Conservation (phyloP, 2,113 vertebrate genomes). For the Dicerorhinus sumatrensis region DNA sequence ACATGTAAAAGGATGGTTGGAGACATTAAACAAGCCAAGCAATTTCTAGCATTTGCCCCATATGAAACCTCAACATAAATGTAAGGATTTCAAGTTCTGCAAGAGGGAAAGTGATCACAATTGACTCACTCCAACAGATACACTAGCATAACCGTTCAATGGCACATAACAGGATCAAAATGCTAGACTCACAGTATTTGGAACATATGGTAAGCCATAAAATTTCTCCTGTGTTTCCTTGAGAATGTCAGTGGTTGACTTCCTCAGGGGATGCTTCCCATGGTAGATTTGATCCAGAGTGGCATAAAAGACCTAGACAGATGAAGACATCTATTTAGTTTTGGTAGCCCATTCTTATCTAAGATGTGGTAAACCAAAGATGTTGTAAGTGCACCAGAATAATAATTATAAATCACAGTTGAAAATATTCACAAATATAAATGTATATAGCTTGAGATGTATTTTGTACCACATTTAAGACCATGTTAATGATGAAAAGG, state of each 20-base stretch:
- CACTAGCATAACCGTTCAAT: neutral
- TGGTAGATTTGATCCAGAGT: constrained; percentile 98
- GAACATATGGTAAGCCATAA: constrained; percentile 94
- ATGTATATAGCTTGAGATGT: neutral
- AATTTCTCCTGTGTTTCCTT: constrained; percentile 94
- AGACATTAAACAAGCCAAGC: neutral
- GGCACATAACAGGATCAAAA: neutral
- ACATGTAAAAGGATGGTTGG: neutral
- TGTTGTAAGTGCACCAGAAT: neutral
- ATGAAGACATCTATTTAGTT: constrained; percentile 58
- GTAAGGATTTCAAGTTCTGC: neutral
- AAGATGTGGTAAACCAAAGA: constrained; percentile 10
- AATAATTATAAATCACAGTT: neutral
- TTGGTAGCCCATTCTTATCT: neutral
- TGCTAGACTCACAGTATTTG: constrained; percentile 93
- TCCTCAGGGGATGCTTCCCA: constrained; percentile 89
- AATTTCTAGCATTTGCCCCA: neutral
- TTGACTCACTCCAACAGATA: neutral
- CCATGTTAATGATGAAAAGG: constrained; percentile 23
- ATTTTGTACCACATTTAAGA: neutral
- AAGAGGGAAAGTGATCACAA: neutral
- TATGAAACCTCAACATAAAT: neutral
- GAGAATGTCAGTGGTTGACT: constrained; percentile 95
- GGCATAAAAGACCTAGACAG: constrained; percentile 95
- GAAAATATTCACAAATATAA: constrained; percentile 38